Evolutionary conservation across 2,888 invertebrate genomes (phyloP), one percentile per base, ranked within the genome.

Genomic region (Rugalucina vietnamica): DNA sequence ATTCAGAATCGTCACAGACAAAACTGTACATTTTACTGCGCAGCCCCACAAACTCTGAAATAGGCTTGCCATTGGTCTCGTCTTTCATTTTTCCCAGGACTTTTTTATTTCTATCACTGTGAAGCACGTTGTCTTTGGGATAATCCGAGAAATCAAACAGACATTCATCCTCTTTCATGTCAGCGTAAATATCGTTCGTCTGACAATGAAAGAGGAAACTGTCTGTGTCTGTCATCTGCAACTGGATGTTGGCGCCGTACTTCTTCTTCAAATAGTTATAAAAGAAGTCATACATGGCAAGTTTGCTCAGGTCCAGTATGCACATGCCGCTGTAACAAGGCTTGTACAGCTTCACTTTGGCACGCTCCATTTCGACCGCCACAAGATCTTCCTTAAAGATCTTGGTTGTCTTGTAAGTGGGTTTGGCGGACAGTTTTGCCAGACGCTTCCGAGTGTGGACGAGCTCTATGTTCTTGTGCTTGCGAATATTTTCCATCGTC

Each of bases 231-330:
- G 84, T 84, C 76, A 93, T 84, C 36, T 79, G 79, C 14, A 88
- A 76, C 34, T 81, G 76, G 1, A 81, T 78, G 0, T n/a, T 76
- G 8, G 71, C 1, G 34, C 73, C 79, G 37, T 85, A 88, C 57
- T 75, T 76, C 14, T 54, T 14, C 49, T 88, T 86, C 34, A 88
- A 76, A 43, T 86, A 71, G 81, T 92, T 90, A 81, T 94, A 95
- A 79, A 87, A 85, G 57, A 94, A 95, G 70, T 94, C 92, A 82
- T 95, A 95, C 90, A 95, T 93, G 29, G 93, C 85, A 0, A 82
- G 79, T 91, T 95, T 95, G 0, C 92, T 94, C 43, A 95, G 43
- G 75, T 95, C 95, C 60, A 95, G 88, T 75, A 95, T 92, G 18
- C 85, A 50, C 81, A 95, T 92, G 5, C 95, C 95, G 2, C 93